Evolutionary conservation across 2,113 vertebrate species (phyloP).

Genomic region (Hyperopisus bebe): DNA sequence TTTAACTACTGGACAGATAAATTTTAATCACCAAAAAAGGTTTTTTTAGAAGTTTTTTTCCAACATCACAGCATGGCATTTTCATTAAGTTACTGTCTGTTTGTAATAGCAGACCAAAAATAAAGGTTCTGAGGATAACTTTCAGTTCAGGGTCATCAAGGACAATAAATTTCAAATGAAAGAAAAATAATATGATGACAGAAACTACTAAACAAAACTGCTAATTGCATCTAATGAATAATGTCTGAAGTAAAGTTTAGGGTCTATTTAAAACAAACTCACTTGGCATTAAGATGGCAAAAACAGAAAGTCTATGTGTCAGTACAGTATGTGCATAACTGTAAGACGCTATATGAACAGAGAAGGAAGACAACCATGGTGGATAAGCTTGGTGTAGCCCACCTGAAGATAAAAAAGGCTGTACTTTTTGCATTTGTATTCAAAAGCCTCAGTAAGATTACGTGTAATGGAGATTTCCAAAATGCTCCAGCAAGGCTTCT

Average conservation of each 20-base stretch:
- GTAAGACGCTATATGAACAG: not conserved
- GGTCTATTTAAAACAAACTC: not conserved
- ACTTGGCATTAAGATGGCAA: not conserved
- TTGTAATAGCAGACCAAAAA: slow-evolving; percentile 61
- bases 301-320: not conserved
- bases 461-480: not conserved
- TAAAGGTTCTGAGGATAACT: slow-evolving; percentile 73
- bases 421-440: not conserved
- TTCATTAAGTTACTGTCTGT: not conserved
- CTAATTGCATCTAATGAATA: not conserved
- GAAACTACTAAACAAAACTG: not conserved
- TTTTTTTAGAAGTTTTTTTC: not conserved
- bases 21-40: not conserved
- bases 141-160: slow-evolving; percentile 72
- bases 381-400: not conserved
- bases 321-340: not conserved
- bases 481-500: not conserved
- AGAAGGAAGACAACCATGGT: not conserved
- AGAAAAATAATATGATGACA: not conserved
- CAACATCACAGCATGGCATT: not conserved
- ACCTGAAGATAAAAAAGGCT: not conserved
- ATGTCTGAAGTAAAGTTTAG: not conserved
- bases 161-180: slow-evolving; percentile 27
- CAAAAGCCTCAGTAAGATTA: not conserved
- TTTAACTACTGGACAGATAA: not conserved